Base-by-base conservation (phyloP, 2,113 vertebrate genomes). In the Typhlomys cinereus region DNA sequence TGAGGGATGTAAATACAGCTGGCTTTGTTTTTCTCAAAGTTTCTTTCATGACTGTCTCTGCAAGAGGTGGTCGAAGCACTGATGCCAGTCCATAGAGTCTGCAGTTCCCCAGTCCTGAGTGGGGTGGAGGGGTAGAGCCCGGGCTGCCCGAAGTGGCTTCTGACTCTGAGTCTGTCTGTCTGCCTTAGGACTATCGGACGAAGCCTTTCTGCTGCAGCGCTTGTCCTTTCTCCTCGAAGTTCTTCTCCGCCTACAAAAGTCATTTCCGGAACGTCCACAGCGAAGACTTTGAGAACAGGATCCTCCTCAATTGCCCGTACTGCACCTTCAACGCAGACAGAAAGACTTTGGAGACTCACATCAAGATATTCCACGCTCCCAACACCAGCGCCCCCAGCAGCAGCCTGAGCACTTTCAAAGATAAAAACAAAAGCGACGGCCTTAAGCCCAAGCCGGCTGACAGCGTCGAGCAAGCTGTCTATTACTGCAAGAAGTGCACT, bases 401-500 rank as follows among this genome's bases (percentile, higher is more conserved):
- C 92, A 98, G 98, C 94, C 98, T 98, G 97, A 96, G 98, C 97
- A 97, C 98, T 98, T 98, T 99, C 94, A 99, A 99, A 98, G 99
- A 99, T 90, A 99, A 99, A 96, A 96, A 98, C 97, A 99, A 98
- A 96, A 97, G 98, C 76, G 98, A 99, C 96, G 97, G 98, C 97
- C 98, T 98, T 98, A 99, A 99, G 98, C 98, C 98, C 95, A 98
- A 98, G 96, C 98, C 98, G 59, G 98, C 98, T 97, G 99, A 99
- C 97, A 99, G 98, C 85, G 98, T 99, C 98, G 99, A 99, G 91
- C 99, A 99, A 98, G 99, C 99, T 46, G 99, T 99, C 97, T 99
- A 99, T 98, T 99, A 99, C 98, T 99, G 99, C 97, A 99, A 99
- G 98, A 99, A 99, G 98, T 99, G 99, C 98, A 99, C 99, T 98